Base-by-base conservation (phyloP, 2,888 invertebrate genomes). In the Synanthedon formicaeformis region DNA sequence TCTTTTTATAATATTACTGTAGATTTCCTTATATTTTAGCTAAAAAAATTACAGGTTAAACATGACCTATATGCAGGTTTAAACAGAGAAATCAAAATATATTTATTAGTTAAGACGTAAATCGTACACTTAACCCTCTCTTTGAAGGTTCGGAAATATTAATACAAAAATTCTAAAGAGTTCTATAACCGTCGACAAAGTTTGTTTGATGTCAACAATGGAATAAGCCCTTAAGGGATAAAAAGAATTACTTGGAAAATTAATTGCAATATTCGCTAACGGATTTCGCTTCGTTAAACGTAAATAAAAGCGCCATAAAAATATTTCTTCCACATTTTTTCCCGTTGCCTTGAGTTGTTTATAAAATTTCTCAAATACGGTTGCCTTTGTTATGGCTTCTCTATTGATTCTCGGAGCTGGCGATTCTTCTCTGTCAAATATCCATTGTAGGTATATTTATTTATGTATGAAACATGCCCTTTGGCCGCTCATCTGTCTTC, bases 361-460 rank as follows among this genome's bases (percentile, higher is more conserved):
- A 54, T 54, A 55, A 54, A 52, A 54, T 54, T 40, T 52, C 41
- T 40, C 18, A 13, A 49, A 23, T 6, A 16, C 14, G 34, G 51
- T 50, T 41, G 40, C 41, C 55, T 54, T 56, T 59, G 54, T 55
- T 54, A 34, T 34, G 54, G 51, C 53, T 52, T 52, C 34, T 55
- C 57, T 51, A 56, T 59, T 59, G 56, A 55, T 53, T 54, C 48
- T 34, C 52, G 40, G 49, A 50, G 53, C 54, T 54, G 52, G 56
- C 60, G 63, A 70, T 69, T 64, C 62, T 61, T 73, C 65, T 64
- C 60, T 60, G 63, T 64, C 61, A 62, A 65, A 65, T 58, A 55
- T 51, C 60, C 62, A 61, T 69, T 69, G 66, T 69, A 49, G 34
- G 58, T 66, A 57, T 57, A 55, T 56, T 71, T 61, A 58, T n/a